Percentiles rank a stretch among this genome's conserved stretches.
Conservation (phyloP, 2,888 invertebrate genomes). For the Sceliomorpha sp. region DNA sequence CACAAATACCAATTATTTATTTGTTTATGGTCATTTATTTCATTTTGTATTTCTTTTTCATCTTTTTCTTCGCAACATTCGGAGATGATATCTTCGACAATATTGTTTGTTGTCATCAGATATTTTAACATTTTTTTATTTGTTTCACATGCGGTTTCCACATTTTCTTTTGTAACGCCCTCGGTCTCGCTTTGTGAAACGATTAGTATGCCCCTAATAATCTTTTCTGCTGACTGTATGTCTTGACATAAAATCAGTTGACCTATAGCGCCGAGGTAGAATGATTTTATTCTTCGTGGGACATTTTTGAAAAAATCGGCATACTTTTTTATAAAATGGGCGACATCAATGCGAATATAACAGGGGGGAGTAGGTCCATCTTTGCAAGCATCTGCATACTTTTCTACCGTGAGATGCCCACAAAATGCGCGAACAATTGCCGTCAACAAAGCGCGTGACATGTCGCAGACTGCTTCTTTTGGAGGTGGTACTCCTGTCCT, state of each 20-base stretch:
- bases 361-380: conserved; percentile 10
- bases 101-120: background rate
- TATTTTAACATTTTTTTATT: too few relatives aligned
- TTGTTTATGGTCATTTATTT: background rate
- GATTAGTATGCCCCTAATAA: background rate
- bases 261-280: conserved; percentile 5
- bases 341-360: conserved; percentile 29
- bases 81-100: background rate
- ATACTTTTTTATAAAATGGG: conserved; percentile 32
- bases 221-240: background rate
- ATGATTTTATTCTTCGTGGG: background rate
- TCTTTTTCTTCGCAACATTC: conserved; percentile 1
- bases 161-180: background rate
- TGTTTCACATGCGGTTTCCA: too few relatives aligned
- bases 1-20: background rate
- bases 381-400: conserved; percentile 32
- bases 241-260: conserved; percentile 3
- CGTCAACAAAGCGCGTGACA: conserved; percentile 28
- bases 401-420: conserved; percentile 34
- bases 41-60: background rate
- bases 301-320: conserved; percentile 9
- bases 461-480: conserved; percentile 35
- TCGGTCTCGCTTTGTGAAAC: background rate
- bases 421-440: conserved; percentile 43
- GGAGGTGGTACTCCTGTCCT: conserved; percentile 35